Evolutionary conservation across 1,140 invertebrate genomes (phyloP).

Genomic region (Amyelois transitella): DNA sequence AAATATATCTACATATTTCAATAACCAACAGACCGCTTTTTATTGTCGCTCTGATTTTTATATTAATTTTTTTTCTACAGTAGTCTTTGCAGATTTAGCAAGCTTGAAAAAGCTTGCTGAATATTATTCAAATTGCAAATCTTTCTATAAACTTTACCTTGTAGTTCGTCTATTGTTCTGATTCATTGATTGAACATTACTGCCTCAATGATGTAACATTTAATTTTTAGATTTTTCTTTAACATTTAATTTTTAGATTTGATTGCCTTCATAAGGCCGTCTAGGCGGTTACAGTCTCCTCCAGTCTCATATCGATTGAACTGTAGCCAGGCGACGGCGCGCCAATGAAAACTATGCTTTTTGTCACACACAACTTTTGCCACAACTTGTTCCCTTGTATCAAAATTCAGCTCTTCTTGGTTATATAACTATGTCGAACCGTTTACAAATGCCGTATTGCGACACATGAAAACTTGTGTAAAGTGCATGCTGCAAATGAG

Average conservation of each 20-base stretch:
- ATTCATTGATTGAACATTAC: no score
- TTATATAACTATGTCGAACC: background rate
- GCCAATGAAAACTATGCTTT: slow-evolving; percentile 59
- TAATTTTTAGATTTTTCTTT: background rate
- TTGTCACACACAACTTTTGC: slow-evolving; percentile 43
- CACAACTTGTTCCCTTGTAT: slow-evolving; percentile 16
- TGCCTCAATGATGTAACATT: no score
- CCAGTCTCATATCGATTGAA: slow-evolving; percentile 43
- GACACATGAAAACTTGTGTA: background rate
- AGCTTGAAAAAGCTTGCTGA: no score
- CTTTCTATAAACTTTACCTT: no score
- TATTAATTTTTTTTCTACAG: no score
- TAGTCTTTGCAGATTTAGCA: no score
- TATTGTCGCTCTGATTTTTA: no score
- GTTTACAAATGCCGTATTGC: background rate
- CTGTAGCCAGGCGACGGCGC: slow-evolving; percentile 50
- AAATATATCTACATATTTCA: background rate
- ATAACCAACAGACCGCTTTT: background rate
- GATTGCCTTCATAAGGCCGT: background rate
- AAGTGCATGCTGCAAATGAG: no score
- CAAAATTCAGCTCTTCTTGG: background rate
- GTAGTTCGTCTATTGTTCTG: no score
- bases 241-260: background rate
- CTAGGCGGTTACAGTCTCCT: background rate
- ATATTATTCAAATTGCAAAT: no score